Base-by-base conservation (phyloP, 2,888 invertebrate species). In the Epirrita christyi region DNA sequence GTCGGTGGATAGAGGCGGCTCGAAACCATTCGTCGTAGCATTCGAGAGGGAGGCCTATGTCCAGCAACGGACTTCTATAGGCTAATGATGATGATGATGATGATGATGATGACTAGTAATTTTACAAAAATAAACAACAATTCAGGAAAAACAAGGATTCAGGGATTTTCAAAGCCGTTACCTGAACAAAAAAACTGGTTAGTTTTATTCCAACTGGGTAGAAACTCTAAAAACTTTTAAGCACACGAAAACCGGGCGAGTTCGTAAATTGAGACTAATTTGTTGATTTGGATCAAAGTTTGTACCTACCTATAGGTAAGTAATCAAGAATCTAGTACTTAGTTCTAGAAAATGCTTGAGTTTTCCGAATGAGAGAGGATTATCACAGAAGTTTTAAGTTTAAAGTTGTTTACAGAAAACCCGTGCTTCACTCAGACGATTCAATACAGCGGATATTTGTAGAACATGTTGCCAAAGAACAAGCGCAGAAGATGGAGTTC, bases 401-500 rank as follows among this genome's bases (percentile, higher is more conserved):
- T 4, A 10, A 32, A 37, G 8, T 55, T 64, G 11, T 75, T 76
- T 61, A 6, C 78, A 91, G 91, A 49, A 88, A 80, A 73, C 88
- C 88, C 1, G 81, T 85, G 1, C 72, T 92, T 21, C 89, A 87
- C 61, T 91, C 91, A 6, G 90, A 92, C 63, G 90, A 86, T 29
- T 88, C 90, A 0, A 82, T 88, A 47, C 88, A 88, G 61, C 80
- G 83, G 61, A 90, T 91, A 71, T 92, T 88, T 58, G 85, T 82
- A 5, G 88, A 89, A 56, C 89, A 92, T 65, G 80, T 90, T 7
- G 85, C 84, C 13, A 92, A 88, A 67, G 91, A 91, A 53, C 84
- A 85, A 48, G 73, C 81, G 44, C 82, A 78, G 46, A 88, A 86
- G 57, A 83, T 92, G 80, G 86, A 88, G 61, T 94, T 93, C 64